Base-by-base conservation (phyloP, 1,140 invertebrate species). In the Batillaria attramentaria region DNA sequence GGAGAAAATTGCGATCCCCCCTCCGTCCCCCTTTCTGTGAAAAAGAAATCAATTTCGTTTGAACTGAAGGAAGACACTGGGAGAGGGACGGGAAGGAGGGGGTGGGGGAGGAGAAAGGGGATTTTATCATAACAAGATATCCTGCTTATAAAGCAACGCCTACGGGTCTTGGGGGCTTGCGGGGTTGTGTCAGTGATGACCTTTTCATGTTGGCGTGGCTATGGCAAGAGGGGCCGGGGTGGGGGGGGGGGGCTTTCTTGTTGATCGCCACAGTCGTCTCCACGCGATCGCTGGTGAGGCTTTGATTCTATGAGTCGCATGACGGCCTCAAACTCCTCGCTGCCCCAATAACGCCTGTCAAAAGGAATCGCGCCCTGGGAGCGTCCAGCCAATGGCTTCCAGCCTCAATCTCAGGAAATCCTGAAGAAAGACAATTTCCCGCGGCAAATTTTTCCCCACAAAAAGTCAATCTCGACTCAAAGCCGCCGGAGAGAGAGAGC, bases 121-220 rank as follows among this genome's bases (percentile, higher is more conserved):
- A n/a, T 33, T 33, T n/a, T 37, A 70, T 70, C 68, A 70, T 70
- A 70, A 70, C 68, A 42, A 41, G 68, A 70, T 70, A 70, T 70
- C 39, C 68, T 42, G 68, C 37, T 70, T 39, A 43, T 39, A 28
- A 62, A 62, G 57, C n/a, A 62, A 8, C n/a, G n/a, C n/a, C n/a
- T n/a, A n/a, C n/a, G n/a, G n/a, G n/a, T n/a, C n/a, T n/a, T n/a
- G n/a, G n/a, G n/a, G n/a, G n/a, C n/a, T n/a, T n/a, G n/a, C n/a
- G n/a, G n/a, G n/a, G n/a, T n/a, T n/a, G n/a, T 13, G 18, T 16
- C 28, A 13, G 13, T 13, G 18, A 62, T n/a, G 31, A 6, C 6
- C 57, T 16, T 50, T 50, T 24, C 24, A 50, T 24, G 46, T 50
- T 24, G 10, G 46, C 24, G 31, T 24, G 57, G 8, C 57, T 60